These are phyloP conservation scores for Tauraco erythrolophus DNA, from an alignment of 2,113 vertebrate species.

Conservation along the genomic window DNA sequence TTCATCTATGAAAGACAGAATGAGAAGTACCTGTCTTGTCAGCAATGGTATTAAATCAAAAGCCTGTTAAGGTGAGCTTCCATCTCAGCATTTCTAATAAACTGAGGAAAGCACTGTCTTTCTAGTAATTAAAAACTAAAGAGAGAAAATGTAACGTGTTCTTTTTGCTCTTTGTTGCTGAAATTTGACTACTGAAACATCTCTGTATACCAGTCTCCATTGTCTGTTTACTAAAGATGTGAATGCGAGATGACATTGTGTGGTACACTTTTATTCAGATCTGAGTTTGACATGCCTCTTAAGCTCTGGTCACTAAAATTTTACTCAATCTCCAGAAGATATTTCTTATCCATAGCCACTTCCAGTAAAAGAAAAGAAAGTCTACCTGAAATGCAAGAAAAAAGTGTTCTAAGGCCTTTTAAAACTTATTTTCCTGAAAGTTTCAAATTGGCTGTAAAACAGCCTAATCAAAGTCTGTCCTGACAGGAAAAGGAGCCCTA, in stretches of 20 bases:
- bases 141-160: background rate
- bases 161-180: background rate
- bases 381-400: background rate
- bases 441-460: background rate
- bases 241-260: background rate
- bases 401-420: background rate
- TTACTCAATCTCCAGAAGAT: background rate
- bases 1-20: background rate
- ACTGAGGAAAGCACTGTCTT: background rate
- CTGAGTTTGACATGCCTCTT: background rate
- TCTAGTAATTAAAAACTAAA: background rate
- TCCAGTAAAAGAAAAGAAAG: background rate
- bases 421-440: background rate
- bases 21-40: background rate
- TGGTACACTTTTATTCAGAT: background rate
- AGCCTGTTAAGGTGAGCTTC: background rate
- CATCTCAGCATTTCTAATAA: background rate
- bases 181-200: background rate
- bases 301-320: background rate
- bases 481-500: background rate
- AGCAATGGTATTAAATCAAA: background rate
- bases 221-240: background rate
- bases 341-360: background rate
- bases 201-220: background rate
- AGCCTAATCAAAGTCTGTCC: background rate